Evolutionary conservation across 2,797 vertebrate genomes (phyloP), one percentile per base, ranked within the genome.

Genomic region (Galago senegalensis): DNA sequence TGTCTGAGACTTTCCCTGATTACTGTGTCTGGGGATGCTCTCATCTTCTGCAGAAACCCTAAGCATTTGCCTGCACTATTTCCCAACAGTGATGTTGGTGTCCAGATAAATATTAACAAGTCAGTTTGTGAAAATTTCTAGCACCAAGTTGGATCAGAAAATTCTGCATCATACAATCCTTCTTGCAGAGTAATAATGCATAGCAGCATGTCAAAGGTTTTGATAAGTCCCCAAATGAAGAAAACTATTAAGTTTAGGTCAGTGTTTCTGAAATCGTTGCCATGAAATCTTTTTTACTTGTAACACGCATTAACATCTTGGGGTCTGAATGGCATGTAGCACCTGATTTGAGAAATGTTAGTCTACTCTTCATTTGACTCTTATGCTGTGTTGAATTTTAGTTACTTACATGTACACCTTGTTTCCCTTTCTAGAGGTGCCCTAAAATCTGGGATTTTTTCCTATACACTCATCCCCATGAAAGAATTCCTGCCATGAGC

Each of bases 41-140:
- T 85, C 16, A 21, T 40, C 46, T 70, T 90, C 31, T 21, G 58
- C 37, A 73, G 25, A 60, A 89, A 46, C 25, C 70, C 46, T 72
- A 25, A n/a, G 7, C 27, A 27, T 67, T 49, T 90, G 23, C 20
- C 87, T 75, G 21, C 34, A 27, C 27, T 43, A 11, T 72, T 81
- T 86, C 12, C 67, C 49, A 80, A 4, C 13, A 40, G 7, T 73
- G 23, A 72, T 76, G 21, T 20, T 58, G 29, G 13, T 75, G 7
- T 84, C 49, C 67, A 25, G 25, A 31, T 84, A 40, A 69, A 79
- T 56, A 40, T 80, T 34, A 69, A 77, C 46, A 40, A 72, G 13
- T 49, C 37, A 49, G 13, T 92, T 73, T 94, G 60, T 95, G 72
- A 87, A 90, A 60, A 92, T 61, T 34, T n/a, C 31, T 56, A 76